Conservation (phyloP, 2,888 invertebrate genomes). For the Eristalinus sepulchralis region DNA sequence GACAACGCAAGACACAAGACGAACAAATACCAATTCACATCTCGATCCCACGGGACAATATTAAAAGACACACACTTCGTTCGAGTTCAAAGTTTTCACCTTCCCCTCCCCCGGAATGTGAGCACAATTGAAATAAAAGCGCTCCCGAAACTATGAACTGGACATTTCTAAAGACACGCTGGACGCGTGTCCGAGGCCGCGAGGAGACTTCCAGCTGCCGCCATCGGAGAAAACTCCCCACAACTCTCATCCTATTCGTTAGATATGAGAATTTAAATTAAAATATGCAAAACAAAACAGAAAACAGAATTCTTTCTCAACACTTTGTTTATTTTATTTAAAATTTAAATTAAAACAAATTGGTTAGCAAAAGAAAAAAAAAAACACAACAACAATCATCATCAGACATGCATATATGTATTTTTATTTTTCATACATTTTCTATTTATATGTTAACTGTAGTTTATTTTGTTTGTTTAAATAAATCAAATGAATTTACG, state of each 20-base stretch:
- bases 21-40: slow-evolving; percentile 71
- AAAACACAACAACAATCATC: background rate
- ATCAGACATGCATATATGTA: slow-evolving; percentile 22
- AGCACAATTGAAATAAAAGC: slow-evolving; percentile 36
- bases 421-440: slow-evolving; percentile 21
- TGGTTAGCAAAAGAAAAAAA: slow-evolving; percentile 43
- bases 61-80: slow-evolving; percentile 69
- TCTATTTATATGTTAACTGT: slow-evolving; percentile 45
- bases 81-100: background rate
- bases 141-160: slow-evolving; percentile 56
- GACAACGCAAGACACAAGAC: slow-evolving; percentile 71
- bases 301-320: slow-evolving; percentile 16
- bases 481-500: background rate
- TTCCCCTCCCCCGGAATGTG: slow-evolving; percentile 35
- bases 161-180: slow-evolving; percentile 74
- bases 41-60: slow-evolving; percentile 81
- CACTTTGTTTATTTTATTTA: slow-evolving; percentile 3
- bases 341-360: slow-evolving; percentile 21
- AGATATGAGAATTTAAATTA: slow-evolving; percentile 30
- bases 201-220: slow-evolving; percentile 81
- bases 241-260: background rate
- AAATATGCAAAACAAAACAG: slow-evolving; percentile 31
- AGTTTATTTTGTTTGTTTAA: slow-evolving; percentile 7
- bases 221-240: slow-evolving; percentile 78
- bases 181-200: slow-evolving; percentile 80